Evolutionary conservation across 92 coral and sea anemone species (phyloP).

Genomic region (Actinostola sp.): DNA sequence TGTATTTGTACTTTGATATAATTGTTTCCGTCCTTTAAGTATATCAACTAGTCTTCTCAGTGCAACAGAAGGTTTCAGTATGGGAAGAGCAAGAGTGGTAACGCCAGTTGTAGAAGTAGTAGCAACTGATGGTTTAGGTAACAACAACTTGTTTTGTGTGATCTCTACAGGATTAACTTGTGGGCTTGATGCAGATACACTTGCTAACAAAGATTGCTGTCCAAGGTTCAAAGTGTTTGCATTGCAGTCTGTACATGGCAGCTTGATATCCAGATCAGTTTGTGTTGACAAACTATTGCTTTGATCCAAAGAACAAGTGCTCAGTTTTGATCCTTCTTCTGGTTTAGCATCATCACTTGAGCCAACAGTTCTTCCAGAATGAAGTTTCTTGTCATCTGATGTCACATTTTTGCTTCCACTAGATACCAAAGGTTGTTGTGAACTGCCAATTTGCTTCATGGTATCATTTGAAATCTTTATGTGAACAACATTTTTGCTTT

Average conservation of each 20-base stretch:
- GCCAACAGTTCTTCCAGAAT: background rate
- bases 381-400: background rate
- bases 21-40: background rate
- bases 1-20: background rate
- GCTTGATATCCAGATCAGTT: background rate
- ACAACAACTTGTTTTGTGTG: background rate
- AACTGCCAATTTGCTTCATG: constrained; percentile 29
- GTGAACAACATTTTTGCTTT: constrained; percentile 80
- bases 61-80: background rate
- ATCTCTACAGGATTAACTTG: too few species aligned
- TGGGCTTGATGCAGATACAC: background rate
- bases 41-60: constrained; percentile 10
- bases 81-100: background rate
- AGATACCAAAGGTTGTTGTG: background rate
- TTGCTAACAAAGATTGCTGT: background rate
- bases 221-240: background rate
- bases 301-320: background rate
- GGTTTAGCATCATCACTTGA: background rate
- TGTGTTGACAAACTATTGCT: constrained; percentile 1
- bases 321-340: background rate
- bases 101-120: background rate
- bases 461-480: constrained; percentile 70
- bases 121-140: background rate
- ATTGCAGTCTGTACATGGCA: background rate
- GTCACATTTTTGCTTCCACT: background rate